Percentiles rank a stretch among this genome's conserved stretches.
These are phyloP conservation scores for Catostylus mosaicus DNA, from an alignment of 30 jellyfish, hydroid and myxozoan genomes.

Conservation along the genomic window DNA sequence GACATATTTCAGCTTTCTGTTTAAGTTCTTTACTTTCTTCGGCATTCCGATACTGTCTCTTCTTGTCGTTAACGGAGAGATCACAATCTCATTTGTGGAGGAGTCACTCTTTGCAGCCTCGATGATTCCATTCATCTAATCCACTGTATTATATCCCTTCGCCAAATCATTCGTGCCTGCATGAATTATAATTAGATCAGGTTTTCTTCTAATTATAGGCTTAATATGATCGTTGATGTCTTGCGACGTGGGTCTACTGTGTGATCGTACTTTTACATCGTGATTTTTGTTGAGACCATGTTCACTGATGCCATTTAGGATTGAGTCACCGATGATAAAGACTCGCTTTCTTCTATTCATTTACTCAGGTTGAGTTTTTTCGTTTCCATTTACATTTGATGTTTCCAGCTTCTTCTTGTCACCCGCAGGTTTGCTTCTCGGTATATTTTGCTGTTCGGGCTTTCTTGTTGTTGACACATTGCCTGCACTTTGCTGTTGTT, in stretches of 20 bases:
- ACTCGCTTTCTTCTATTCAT: constrained; percentile 46
- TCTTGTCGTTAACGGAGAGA: constrained; percentile 41
- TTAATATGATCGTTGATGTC: constrained; percentile 33
- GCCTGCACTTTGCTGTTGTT: constrained; percentile 54
- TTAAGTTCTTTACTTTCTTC: constrained; percentile 40
- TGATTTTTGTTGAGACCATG: constrained; percentile 39
- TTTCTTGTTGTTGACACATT: constrained; percentile 35
- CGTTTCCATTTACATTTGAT: constrained; percentile 46
- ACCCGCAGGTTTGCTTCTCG: constrained; percentile 46
- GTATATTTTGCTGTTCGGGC: constrained; percentile 29
- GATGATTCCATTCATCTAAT: constrained; percentile 16
- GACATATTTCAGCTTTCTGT: constrained; percentile 21
- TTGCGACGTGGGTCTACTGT: constrained; percentile 43
- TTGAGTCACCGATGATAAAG: constrained; percentile 43
- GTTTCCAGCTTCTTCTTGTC: constrained; percentile 52
- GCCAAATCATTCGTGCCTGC: constrained; percentile 30
- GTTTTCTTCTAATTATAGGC: constrained; percentile 27
- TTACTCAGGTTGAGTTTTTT: constrained; percentile 42
- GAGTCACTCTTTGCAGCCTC: constrained; percentile 46
- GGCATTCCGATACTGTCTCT: constrained; percentile 51
- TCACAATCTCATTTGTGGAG: constrained; percentile 34
- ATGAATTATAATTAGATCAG: constrained; percentile 33
- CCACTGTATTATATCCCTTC: constrained; percentile 37
- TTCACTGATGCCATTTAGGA: constrained; percentile 61
- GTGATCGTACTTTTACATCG: constrained; percentile 26